Evolutionary conservation across 2,888 invertebrate genomes (phyloP), one percentile per base, ranked within the genome.

Genomic region (Timema cristinae): DNA sequence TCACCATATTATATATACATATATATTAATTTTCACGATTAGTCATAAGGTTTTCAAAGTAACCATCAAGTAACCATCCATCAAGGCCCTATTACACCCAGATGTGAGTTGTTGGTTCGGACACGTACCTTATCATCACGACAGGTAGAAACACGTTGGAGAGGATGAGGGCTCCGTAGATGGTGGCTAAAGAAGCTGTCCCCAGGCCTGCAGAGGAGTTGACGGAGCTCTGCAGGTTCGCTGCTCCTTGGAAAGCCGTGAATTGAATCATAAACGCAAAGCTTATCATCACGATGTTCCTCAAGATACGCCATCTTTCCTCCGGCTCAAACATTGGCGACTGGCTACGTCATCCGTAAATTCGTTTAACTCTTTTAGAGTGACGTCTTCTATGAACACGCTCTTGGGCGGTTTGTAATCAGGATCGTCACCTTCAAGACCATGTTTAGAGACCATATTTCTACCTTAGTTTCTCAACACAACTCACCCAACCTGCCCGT

Each of bases 211-310:
- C 90, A 78, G 92, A 91, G 16, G 90, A 89, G 82, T 95, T 94
- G 71, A 95, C 88, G 0, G 93, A 94, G 80, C 94, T 94, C 83
- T 93, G 93, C 59, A 93, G 84, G 82, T 93, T 93, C 69, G 68
- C 92, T 90, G 92, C 89, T 6, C 93, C 93, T 83, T 92, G 94
- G 82, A 95, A 97, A 6, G 96, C 95, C 1, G 95, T 97, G 83
- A 97, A 94, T 77, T 94, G 92, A 77, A 96, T 87, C 89, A 96
- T 92, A 83, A 97, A 97, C 0, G 94, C 94, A 73, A 93, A 84
- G 2, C 95, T 93, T 69, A 97, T 88, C 54, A 95, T 87, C 74
- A 94, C 83, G 63, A 96, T 89, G 81, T 97, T 97, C 78, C 91
- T 91, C 80, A 93, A 87, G 78, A 95, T 94, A 66, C 92, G 86